Conservation (phyloP, 2,113 vertebrate genomes). For the Rhabdornis inornatus region DNA sequence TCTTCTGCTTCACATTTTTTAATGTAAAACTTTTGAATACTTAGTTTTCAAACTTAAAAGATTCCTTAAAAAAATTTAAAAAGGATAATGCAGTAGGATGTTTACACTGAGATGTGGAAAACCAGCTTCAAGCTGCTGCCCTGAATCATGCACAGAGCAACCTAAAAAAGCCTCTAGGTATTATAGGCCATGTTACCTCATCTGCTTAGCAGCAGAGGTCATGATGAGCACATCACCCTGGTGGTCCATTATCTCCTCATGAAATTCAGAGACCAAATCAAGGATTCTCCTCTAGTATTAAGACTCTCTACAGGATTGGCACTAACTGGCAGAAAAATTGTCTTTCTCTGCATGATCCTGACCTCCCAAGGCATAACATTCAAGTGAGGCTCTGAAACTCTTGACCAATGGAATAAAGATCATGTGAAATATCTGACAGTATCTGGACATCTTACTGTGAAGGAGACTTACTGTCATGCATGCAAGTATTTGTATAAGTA, state of each 20-base stretch:
- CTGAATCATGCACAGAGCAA: not conserved
- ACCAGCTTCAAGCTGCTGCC: not conserved
- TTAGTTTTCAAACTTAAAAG: not conserved
- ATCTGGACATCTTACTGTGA: not conserved
- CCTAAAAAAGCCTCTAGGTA: conserved; percentile 16
- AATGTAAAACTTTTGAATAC: not conserved
- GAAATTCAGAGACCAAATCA: conserved; percentile 56
- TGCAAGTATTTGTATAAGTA: not conserved
- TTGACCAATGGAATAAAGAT: conserved; percentile 30
- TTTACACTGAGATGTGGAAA: not conserved
- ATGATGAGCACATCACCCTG: conserved; percentile 16
- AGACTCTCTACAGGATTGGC: not conserved
- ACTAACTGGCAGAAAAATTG: conserved; percentile 40
- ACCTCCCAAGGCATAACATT: conserved; percentile 15
- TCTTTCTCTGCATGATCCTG: conserved; percentile 44
- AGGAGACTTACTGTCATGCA: not conserved
- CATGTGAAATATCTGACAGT: not conserved
- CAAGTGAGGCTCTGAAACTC: not conserved
- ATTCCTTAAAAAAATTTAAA: not conserved
- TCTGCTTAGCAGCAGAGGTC: conserved; percentile 52
- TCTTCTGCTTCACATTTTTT: not conserved
- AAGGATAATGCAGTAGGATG: not conserved
- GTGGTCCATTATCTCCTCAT: conserved; percentile 47
- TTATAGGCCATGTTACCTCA: not conserved
- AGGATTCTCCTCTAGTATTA: conserved; percentile 41